These are phyloP conservation scores for Laticauda colubrina DNA, from an alignment of 2,113 vertebrate species.

Conservation along the genomic window DNA sequence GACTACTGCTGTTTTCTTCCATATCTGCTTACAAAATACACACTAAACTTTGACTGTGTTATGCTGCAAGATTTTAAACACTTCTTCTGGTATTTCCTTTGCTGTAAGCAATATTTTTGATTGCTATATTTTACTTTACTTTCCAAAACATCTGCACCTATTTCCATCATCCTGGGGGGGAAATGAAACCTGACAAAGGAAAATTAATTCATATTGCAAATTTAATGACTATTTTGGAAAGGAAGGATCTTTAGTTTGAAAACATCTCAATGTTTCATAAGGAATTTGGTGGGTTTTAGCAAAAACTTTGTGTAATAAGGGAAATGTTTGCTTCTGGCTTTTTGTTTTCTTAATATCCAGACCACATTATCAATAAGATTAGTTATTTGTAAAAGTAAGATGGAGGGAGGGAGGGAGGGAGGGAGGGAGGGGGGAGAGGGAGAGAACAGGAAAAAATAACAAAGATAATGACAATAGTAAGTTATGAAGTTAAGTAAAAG, in stretches of 20 bases:
- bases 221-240: background rate
- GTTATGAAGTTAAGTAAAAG: too few species aligned
- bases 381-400: background rate
- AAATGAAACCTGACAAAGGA: background rate
- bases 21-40: background rate
- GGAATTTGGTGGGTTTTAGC: background rate
- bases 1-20: background rate
- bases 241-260: background rate
- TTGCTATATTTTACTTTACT: background rate
- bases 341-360: background rate
- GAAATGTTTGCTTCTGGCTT: background rate
- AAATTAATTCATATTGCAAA: background rate
- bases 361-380: background rate
- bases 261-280: background rate
- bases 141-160: background rate
- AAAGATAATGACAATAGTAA: too few species aligned
- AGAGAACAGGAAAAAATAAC: too few species aligned
- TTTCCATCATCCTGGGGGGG: background rate
- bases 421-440: too few species aligned
- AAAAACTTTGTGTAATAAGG: background rate
- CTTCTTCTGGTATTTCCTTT: background rate
- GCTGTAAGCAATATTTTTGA: background rate
- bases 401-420: too few species aligned
- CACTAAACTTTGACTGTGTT: background rate
- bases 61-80: background rate